phyloP scores from a whole-genome alignment of 1,140 invertebrate genomes.

The Semibalanus balanoides region DNA sequence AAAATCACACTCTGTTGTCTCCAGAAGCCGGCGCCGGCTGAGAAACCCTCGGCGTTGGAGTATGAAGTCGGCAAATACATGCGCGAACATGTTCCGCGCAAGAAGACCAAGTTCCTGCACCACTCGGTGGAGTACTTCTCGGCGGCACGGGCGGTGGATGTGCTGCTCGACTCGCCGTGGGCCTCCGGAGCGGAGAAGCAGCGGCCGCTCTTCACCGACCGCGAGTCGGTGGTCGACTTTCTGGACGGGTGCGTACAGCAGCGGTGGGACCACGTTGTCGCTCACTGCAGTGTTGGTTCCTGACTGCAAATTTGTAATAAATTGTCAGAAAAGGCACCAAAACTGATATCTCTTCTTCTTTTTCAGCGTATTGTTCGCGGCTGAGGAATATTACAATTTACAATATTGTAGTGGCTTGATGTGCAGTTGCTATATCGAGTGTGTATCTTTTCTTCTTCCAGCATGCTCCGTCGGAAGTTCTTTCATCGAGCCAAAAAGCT shows the following conservation, averaged over 20 bases:
- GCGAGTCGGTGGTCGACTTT: not conserved
- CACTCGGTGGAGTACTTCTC: not conserved
- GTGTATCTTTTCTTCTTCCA: no score
- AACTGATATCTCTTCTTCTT: no score
- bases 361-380: no score
- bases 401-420: no score
- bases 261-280: no score
- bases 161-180: not conserved
- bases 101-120: not conserved
- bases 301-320: no score
- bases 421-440: no score
- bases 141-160: not conserved
- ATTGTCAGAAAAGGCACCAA: no score
- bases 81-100: not conserved
- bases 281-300: no score
- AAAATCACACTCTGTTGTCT: no score
- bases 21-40: no score
- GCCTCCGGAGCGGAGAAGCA: not conserved
- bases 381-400: no score
- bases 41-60: not conserved
- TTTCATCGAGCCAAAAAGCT: constrained; percentile 89
- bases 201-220: not conserved
- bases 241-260: not conserved
- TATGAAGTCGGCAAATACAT: not conserved
- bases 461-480: constrained; percentile 79